phyloP scores from a whole-genome alignment of 1,140 invertebrate species.

The Doryteuthis pealeii region DNA sequence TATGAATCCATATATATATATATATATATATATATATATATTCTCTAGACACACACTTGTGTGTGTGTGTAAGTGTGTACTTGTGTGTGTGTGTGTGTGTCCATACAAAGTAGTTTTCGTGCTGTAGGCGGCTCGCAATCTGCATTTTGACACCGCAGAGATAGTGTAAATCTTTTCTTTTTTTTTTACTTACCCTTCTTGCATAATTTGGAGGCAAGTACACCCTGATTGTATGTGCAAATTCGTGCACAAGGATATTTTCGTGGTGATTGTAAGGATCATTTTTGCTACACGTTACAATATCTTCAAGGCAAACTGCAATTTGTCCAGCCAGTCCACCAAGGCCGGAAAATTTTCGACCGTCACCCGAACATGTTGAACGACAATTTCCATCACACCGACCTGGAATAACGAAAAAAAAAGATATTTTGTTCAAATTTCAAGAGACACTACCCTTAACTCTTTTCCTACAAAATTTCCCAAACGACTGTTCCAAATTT shows the following conservation, averaged over 20 bases:
- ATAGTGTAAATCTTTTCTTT: no score
- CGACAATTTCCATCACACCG: conserved; percentile 22
- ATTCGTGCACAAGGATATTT: conserved; percentile 30
- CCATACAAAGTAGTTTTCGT: no score
- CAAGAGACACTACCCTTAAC: background rate
- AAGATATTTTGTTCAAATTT: background rate
- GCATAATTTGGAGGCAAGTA: conserved; percentile 18
- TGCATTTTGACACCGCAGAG: no score
- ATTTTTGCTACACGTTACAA: conserved; percentile 21
- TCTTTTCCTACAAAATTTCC: background rate
- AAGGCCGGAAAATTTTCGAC: conserved; percentile 22
- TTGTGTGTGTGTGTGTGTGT: no score
- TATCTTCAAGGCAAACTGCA: conserved; percentile 21
- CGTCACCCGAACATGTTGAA: conserved; percentile 26
- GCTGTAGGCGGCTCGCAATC: no score
- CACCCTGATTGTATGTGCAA: conserved; percentile 22
- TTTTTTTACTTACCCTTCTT: conserved; percentile 21
- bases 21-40: no score
- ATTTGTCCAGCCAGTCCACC: conserved; percentile 22
- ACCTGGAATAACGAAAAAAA: conserved; percentile 8
- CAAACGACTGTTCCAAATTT: no score
- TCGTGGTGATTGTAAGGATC: conserved; percentile 22
- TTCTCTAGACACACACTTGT: no score
- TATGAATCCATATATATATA: no score
- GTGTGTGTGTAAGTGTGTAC: no score